Evolutionary conservation across 2,888 invertebrate genomes (phyloP), one percentile per base, ranked within the genome.

Genomic region (Onchidella celtica): DNA sequence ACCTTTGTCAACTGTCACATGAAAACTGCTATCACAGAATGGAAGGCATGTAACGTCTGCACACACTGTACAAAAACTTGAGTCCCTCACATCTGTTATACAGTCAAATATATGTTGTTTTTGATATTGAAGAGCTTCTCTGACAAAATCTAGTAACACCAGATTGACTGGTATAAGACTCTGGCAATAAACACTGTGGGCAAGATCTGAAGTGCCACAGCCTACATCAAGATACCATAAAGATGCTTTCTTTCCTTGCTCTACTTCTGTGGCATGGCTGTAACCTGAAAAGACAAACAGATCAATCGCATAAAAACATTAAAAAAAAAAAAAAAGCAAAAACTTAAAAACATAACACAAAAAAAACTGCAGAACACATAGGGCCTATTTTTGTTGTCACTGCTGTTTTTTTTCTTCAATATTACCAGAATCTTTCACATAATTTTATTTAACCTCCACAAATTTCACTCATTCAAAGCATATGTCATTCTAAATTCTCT

Each of bases 1-100:
- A 40, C 84, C 84, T 81, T 86, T 86, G 47, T 86, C 85, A 3
- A 83, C 59, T 11, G 80, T 75, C 29, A 84, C 17, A 27, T 86
- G 65, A 77, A 86, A 84, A 36, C 38, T 61, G 24, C 27, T 38
- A 17, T 65, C 40, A 32, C 14, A 29, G 61, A 78, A 86, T 3
- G 85, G 85, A 1, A 86, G 72, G 14, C 27, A 40, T n/a, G 47
- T 72, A 9, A 80, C 82, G 73, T 84, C 81, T 27, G 82, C 83
- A 79, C 78, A 79, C 4, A 81, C 66, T 9, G 66, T 27, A n/a
- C 57, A 36, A 9, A 14, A 69, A 14, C 57, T 47, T 29, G 79
- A 81, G 1, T 65, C 65, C n/a, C 27, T 32, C 29, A 38, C 36
- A 1, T 38, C 38, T 2, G 69, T n/a, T 11, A n/a, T 27, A 3